Evolutionary conservation across 37 sponge, comb jelly and placozoan species (phyloP).

Genomic region (Spongilla lacustris): DNA sequence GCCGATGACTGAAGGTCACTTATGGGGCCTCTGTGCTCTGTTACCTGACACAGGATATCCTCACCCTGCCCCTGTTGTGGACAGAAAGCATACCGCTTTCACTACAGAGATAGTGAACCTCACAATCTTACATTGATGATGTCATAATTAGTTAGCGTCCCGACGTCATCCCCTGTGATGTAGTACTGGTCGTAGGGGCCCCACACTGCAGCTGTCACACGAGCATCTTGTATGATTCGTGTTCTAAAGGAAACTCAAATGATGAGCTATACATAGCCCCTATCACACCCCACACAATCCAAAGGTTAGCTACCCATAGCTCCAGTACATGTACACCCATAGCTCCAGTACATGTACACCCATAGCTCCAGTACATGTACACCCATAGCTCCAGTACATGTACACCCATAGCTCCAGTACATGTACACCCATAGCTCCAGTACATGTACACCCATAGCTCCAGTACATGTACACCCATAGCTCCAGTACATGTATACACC

Average conservation of each 20-base stretch:
- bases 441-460: too few relatives aligned
- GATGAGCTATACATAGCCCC: too few relatives aligned
- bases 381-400: too few relatives aligned
- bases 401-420: too few relatives aligned
- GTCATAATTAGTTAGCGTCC: conserved; percentile 73
- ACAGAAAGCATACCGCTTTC: not conserved
- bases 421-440: too few relatives aligned
- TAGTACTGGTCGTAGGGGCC: conserved; percentile 88
- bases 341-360: too few relatives aligned
- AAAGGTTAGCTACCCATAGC: too few relatives aligned
- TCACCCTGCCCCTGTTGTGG: conserved; percentile 6
- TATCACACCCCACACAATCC: too few relatives aligned
- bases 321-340: too few relatives aligned
- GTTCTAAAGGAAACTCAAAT: conserved; percentile 1
- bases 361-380: too few relatives aligned
- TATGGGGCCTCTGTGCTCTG: conserved; percentile 57
- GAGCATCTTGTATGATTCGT: conserved; percentile 28
- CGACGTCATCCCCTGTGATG: conserved; percentile 94
- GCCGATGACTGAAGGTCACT: conserved; percentile 71
- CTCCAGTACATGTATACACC: not conserved
- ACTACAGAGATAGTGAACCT: too few relatives aligned
- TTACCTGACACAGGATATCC: not conserved
- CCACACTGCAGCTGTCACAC: conserved; percentile 91
- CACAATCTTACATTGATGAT: conserved; percentile 16
- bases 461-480: too few relatives aligned